These are phyloP conservation scores for Uromys caudimaculatus DNA, from an alignment of 2,797 vertebrate genomes.

Conservation along the genomic window DNA sequence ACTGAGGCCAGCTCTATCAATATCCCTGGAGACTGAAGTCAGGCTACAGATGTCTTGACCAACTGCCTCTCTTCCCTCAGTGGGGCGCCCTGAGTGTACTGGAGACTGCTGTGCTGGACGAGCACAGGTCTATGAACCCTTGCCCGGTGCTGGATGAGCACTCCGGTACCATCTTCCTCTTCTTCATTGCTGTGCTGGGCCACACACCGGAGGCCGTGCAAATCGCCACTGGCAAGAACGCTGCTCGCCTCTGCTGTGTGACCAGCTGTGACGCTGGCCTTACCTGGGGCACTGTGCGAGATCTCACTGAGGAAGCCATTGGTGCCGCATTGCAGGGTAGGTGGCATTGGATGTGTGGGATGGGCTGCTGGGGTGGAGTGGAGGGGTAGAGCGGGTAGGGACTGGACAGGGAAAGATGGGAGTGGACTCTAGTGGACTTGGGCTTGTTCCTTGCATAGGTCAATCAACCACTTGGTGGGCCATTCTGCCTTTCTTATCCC, in stretches of 20 bases:
- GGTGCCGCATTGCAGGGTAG: slow-evolving; percentile 93
- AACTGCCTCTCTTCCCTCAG: slow-evolving; percentile 82
- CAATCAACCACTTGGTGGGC: neutral
- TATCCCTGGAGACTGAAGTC: neutral
- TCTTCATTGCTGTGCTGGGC: slow-evolving; percentile 96
- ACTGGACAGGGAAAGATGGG: neutral
- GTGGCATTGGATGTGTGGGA: neutral
- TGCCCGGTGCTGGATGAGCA: slow-evolving; percentile 95
- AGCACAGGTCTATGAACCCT: slow-evolving; percentile 97
- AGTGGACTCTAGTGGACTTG: fast-evolving
- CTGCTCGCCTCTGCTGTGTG: slow-evolving; percentile 94
- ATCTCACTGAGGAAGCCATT: slow-evolving; percentile 93
- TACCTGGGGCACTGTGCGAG: slow-evolving; percentile 92
- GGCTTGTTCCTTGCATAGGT: neutral
- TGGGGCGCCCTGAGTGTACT: slow-evolving; percentile 94
- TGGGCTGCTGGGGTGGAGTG: neutral
- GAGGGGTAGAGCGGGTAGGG: neutral
- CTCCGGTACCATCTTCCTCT: slow-evolving; percentile 94
- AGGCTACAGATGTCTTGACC: neutral
- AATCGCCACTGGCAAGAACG: slow-evolving; percentile 93
- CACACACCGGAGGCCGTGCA: slow-evolving; percentile 93
- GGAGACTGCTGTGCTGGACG: slow-evolving; percentile 89
- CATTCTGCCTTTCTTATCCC: neutral
- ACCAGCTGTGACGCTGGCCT: slow-evolving; percentile 91
- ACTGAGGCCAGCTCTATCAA: neutral